Base-by-base conservation (phyloP, 2,888 invertebrate species). In the Plutella xylostella region DNA sequence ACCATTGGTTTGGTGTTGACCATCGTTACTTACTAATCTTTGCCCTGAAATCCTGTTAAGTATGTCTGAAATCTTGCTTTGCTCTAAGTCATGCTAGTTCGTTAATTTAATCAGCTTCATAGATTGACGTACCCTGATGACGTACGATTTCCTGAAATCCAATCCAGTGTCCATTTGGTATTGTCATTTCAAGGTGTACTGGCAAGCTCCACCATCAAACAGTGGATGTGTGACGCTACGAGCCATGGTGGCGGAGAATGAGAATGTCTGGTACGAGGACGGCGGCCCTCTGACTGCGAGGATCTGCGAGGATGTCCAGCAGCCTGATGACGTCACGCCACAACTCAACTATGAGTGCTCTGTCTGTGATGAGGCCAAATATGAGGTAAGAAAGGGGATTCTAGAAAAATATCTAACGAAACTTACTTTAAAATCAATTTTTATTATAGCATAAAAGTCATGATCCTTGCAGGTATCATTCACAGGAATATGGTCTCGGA, bases 321-420 rank as follows among this genome's bases (percentile, higher is more conserved):
- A 78, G 45, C 78, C 82, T 0, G 80, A 82, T 47, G 82, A 82
- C 45, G 60, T 74, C 1, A 60, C 78, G 1, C 77, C 73, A 2
- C 64, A 65, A 42, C 41, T 79, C 0, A 80, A 80, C 48, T 59
- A 64, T 4, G 65, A 76, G n/a, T 82, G 82, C 40, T 53, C 63
- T 12, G 65, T 72, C 9, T 82, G 82, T 51, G 78, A 79, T 43
- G 80, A 80, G 51, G 82, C 82, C 40, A 82, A 82, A 51, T 82
- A 82, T 57, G 80, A 82, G 69, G 80, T 77, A 48, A 9, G 40
- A 4, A 28, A 28, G 28, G 28, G 28, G 4, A n/a, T n/a, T n/a
- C n/a, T n/a, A n/a, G n/a, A n/a, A n/a, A n/a, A n/a, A n/a, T n/a
- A n/a, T n/a, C n/a, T n/a, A n/a, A n/a, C n/a, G n/a, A 5, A 6